Evolutionary conservation across 2,888 invertebrate species (phyloP).

Genomic region (Phaedon cochleariae): DNA sequence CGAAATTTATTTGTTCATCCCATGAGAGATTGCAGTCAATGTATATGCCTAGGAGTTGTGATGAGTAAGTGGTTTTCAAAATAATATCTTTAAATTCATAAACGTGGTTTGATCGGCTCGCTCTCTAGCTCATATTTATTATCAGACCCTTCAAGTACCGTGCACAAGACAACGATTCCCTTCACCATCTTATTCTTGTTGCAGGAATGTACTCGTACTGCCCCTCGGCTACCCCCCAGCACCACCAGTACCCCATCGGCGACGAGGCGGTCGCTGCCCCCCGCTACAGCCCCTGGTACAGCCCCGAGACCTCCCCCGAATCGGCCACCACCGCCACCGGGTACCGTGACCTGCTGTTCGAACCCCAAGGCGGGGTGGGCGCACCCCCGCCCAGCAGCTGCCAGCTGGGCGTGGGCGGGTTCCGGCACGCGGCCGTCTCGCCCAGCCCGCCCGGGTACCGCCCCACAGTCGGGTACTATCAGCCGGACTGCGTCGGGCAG

Average conservation of each 20-base stretch:
- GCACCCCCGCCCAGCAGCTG: constrained; percentile 62
- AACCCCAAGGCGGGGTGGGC: no score
- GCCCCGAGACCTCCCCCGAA: constrained; percentile 63
- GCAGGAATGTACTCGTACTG: constrained; percentile 65
- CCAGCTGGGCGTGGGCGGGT: constrained; percentile 58
- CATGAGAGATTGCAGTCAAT: no score
- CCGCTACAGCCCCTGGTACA: constrained; percentile 66
- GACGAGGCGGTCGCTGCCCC: constrained; percentile 54
- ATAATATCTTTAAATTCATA: no score
- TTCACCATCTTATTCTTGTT: constrained; percentile 16
- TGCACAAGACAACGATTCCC: no score
- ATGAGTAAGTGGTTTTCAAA: no score
- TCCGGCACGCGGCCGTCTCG: constrained; percentile 65
- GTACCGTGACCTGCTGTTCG: constrained; percentile 60
- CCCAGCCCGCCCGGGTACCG: constrained; percentile 65
- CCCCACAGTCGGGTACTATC: constrained; percentile 65
- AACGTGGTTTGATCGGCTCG: no score
- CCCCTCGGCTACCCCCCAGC: constrained; percentile 59
- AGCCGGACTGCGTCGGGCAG: constrained; percentile 69
- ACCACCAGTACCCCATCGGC: constrained; percentile 56
- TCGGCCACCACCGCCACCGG: constrained; percentile 54
- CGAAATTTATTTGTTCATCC: no score
- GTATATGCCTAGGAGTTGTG: no score
- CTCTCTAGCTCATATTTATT: no score
- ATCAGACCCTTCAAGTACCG: no score